Percentiles rank a stretch among this genome's conserved stretches.
These are phyloP conservation scores for Periophthalmus magnuspinnatus DNA, from an alignment of 2,797 vertebrate genomes.

Conservation along the genomic window DNA sequence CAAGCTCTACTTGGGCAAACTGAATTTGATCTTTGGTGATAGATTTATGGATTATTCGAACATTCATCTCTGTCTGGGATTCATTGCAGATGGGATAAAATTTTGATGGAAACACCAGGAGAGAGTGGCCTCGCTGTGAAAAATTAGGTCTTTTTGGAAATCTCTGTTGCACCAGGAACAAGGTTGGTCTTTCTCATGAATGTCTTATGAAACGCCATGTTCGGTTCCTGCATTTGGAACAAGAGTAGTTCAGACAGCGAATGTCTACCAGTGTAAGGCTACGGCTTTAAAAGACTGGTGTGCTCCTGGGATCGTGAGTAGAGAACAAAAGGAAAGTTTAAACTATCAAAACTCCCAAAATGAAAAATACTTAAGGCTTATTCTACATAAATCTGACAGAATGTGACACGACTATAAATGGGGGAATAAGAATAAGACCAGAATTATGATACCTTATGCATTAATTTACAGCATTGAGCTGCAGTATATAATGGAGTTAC, in stretches of 20 bases:
- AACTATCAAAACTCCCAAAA: background rate
- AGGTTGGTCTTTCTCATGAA: constrained; percentile 14
- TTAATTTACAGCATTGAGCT: background rate
- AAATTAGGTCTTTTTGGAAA: constrained; percentile 4
- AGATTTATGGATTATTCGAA: constrained; percentile 12
- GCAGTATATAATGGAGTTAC: background rate
- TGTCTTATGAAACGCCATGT: constrained; percentile 13
- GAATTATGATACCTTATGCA: background rate
- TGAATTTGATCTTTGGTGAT: constrained; percentile 24
- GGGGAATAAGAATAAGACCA: background rate
- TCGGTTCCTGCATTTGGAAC: constrained; percentile 1
- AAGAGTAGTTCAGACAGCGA: constrained; percentile 1
- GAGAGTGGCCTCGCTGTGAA: background rate
- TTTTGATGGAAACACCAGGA: constrained; percentile 4
- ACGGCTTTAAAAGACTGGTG: background rate
- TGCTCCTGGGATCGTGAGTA: background rate
- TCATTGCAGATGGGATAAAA: constrained; percentile 1
- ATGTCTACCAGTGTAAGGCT: constrained; percentile 5
- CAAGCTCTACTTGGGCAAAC: constrained; percentile 24
- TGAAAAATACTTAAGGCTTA: background rate
- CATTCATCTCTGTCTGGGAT: constrained; percentile 7
- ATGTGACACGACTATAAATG: background rate
- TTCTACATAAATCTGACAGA: background rate
- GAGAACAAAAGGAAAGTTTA: background rate
- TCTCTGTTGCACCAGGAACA: constrained; percentile 18